Evolutionary conservation across 2,113 vertebrate species (phyloP).

Genomic region (Xenotilapia flavipinnis): DNA sequence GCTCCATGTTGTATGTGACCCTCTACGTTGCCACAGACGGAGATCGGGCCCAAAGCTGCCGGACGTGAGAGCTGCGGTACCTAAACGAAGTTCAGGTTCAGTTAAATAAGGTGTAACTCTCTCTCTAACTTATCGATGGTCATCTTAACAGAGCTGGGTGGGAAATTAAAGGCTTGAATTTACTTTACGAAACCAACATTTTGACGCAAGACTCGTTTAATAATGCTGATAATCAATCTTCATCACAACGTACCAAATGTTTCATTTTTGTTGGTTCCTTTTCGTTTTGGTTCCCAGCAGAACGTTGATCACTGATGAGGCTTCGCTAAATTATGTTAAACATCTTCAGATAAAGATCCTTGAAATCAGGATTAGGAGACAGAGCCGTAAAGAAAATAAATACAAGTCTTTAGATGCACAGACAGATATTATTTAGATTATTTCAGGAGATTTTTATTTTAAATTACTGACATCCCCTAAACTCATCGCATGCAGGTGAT

Average conservation of each 20-base stretch:
- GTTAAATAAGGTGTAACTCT: not conserved
- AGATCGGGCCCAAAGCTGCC: constrained; percentile 30
- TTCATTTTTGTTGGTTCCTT: not conserved
- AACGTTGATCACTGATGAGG: not conserved
- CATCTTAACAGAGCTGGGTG: not conserved
- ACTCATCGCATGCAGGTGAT: not conserved
- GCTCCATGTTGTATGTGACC: not conserved
- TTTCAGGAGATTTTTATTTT: not conserved
- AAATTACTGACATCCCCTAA: not conserved
- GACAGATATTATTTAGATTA: not conserved
- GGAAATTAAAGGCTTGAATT: not conserved
- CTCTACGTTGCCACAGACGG: constrained; percentile 21
- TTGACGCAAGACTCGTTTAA: not conserved
- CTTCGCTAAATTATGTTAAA: not conserved
- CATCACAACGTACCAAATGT: not conserved
- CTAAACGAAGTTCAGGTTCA: not conserved
- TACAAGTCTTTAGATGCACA: not conserved
- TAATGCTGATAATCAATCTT: not conserved
- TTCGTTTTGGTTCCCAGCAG: not conserved
- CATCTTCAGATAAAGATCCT: not conserved
- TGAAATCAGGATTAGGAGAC: not conserved
- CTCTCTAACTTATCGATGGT: not conserved
- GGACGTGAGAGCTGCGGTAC: not conserved
- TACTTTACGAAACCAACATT: not conserved
- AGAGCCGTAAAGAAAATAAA: not conserved